Conservation (phyloP, 2,888 invertebrate species). For the Stegana nigrithorax region DNA sequence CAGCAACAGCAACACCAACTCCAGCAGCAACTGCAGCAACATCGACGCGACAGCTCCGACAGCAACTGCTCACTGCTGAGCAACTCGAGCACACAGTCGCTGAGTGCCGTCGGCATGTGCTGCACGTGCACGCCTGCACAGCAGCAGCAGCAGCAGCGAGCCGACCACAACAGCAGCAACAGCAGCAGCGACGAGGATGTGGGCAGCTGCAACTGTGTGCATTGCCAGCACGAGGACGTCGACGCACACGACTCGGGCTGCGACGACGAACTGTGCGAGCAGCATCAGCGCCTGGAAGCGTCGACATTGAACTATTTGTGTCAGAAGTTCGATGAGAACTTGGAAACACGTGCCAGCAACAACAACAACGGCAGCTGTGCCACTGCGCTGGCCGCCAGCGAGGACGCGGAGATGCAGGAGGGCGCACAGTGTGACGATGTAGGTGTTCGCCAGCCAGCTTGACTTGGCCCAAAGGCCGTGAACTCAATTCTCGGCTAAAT, state of each 20-base stretch:
- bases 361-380: conserved; percentile 20
- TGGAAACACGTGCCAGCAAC: conserved; percentile 54
- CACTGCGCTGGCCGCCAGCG: conserved; percentile 29
- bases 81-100: conserved; percentile 63
- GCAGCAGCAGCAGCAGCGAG: conserved; percentile 33
- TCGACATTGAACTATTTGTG: conserved; percentile 66
- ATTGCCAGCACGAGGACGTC: conserved; percentile 43
- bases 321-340: conserved; percentile 68
- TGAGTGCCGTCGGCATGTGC: conserved; percentile 41
- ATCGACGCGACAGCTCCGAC: conserved; percentile 67
- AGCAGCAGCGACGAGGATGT: conserved; percentile 35
- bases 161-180: conserved; percentile 34
- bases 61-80: conserved; percentile 67
- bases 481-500: too few species aligned
- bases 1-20: conserved; percentile 53
- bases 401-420: conserved; percentile 39
- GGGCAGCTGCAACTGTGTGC: conserved; percentile 6
- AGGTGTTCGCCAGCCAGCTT: too few species aligned
- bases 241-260: conserved; percentile 65
- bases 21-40: conserved; percentile 52
- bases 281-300: conserved; percentile 54
- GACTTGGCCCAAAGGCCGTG: neutral
- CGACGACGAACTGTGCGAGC: conserved; percentile 63
- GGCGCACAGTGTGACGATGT: conserved; percentile 52
- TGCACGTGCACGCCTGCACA: conserved; percentile 57